Evolutionary conservation across 2,888 invertebrate species (phyloP).

Genomic region (Panorpa germanica): DNA sequence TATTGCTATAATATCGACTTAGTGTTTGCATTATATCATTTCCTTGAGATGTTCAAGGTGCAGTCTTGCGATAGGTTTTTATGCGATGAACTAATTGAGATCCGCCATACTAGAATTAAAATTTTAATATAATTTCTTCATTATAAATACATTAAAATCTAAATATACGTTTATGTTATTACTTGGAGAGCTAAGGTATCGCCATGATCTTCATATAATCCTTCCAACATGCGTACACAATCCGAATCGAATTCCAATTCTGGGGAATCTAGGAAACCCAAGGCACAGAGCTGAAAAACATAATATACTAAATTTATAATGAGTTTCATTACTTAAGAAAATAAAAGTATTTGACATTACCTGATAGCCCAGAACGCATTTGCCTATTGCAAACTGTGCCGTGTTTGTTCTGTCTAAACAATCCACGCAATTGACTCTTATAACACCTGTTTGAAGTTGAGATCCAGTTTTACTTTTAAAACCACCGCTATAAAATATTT

Average conservation of each 20-base stretch:
- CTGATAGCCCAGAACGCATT: constrained; percentile 72
- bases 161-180: too few species aligned
- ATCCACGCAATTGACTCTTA: constrained; percentile 95
- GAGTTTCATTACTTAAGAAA: too few species aligned
- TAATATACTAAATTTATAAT: too few species aligned
- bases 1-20: constrained; percentile 94
- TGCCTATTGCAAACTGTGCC: constrained; percentile 94
- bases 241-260: constrained; percentile 87
- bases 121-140: background rate
- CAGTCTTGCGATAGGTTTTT: constrained; percentile 67
- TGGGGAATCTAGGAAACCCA: constrained; percentile 73
- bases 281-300: constrained; percentile 56
- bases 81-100: constrained; percentile 89
- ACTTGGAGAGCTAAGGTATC: constrained; percentile 82
- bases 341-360: too few species aligned
- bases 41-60: constrained; percentile 92
- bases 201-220: constrained; percentile 94
- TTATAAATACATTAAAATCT: background rate
- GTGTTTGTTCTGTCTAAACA: constrained; percentile 98
- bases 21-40: constrained; percentile 97
- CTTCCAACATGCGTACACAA: constrained; percentile 83
- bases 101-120: constrained; percentile 57
- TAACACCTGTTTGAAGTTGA: constrained; percentile 58
- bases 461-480: constrained; percentile 18
- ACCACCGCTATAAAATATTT: constrained; percentile 53